A percentile compares a stretch with the other conserved stretches of the same genome.
These are phyloP conservation scores for Protobothrops flavoviridis DNA, from an alignment of 2,113 vertebrate genomes.

Conservation along the genomic window DNA sequence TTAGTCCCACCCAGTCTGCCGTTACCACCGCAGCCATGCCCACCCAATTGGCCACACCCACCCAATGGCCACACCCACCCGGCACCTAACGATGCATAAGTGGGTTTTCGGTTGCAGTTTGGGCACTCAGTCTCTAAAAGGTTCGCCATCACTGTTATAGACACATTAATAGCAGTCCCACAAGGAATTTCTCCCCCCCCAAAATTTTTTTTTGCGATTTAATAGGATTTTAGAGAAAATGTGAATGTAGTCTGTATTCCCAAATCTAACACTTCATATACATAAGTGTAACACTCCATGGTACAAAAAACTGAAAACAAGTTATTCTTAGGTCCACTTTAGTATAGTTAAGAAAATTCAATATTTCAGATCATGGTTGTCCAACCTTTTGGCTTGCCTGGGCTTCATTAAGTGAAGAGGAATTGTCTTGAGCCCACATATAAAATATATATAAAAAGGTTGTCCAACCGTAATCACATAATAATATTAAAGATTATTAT, in stretches of 20 bases:
- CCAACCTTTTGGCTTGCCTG: no score
- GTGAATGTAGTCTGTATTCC: background rate
- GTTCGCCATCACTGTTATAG: background rate
- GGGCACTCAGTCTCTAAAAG: no score
- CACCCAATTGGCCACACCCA: no score
- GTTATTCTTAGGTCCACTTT: background rate
- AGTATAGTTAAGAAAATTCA: background rate
- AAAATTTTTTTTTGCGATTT: background rate
- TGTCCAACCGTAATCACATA: no score
- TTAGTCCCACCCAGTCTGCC: no score
- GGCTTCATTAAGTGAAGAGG: background rate
- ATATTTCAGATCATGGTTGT: background rate
- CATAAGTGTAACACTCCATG: background rate
- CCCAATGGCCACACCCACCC: no score
- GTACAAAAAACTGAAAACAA: background rate
- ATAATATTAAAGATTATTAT: background rate
- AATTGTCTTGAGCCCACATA: background rate
- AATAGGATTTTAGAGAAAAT: background rate
- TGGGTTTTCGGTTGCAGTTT: no score
- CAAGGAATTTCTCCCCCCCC: background rate
- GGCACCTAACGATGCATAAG: no score
- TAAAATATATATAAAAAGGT: no score
- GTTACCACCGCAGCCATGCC: no score
- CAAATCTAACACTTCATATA: background rate
- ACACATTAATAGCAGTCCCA: background rate